Evolutionary conservation across 2,888 invertebrate species (phyloP).

Genomic region (Parnassius orleans): DNA sequence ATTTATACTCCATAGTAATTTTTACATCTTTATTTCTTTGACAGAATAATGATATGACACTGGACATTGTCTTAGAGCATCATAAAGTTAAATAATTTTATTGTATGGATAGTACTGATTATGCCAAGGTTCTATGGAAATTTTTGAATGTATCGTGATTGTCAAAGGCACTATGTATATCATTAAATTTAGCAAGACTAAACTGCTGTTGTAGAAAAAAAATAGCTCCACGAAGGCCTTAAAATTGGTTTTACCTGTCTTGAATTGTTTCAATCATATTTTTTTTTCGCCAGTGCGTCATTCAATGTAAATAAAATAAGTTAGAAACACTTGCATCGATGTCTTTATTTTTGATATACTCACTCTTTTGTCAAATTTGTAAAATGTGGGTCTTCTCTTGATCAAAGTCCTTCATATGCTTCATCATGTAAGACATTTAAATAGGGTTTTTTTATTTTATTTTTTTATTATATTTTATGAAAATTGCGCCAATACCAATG

Average conservation of each 20-base stretch:
- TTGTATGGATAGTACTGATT: neutral
- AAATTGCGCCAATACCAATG: conserved; percentile 57
- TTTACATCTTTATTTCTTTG: conserved; percentile 31
- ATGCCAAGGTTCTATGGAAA: conserved; percentile 11
- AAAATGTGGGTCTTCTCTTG: conserved; percentile 60
- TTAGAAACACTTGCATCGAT: conserved; percentile 15
- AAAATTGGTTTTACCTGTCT: conserved; percentile 25
- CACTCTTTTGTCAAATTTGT: conserved; percentile 33
- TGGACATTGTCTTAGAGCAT: conserved; percentile 15
- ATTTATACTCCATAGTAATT: conserved; percentile 40
- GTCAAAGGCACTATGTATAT: conserved; percentile 14
- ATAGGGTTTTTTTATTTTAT: conserved; percentile 11
- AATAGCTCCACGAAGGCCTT: conserved; percentile 65
- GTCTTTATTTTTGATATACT: neutral
- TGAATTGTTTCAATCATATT: conserved; percentile 46
- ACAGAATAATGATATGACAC: conserved; percentile 7
- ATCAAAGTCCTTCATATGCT: conserved; percentile 37
- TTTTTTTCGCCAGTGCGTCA: conserved; percentile 38
- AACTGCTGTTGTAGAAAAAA: conserved; percentile 77
- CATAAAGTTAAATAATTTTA: neutral
- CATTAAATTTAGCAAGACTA: conserved; percentile 32
- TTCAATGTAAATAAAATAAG: conserved; percentile 24
- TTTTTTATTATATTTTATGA: conserved; percentile 29
- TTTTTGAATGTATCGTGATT: neutral
- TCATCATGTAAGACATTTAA: conserved; percentile 16